Conservation (phyloP, 35 echinoderm and acorn worm genomes). For the Ptychodera flava region DNA sequence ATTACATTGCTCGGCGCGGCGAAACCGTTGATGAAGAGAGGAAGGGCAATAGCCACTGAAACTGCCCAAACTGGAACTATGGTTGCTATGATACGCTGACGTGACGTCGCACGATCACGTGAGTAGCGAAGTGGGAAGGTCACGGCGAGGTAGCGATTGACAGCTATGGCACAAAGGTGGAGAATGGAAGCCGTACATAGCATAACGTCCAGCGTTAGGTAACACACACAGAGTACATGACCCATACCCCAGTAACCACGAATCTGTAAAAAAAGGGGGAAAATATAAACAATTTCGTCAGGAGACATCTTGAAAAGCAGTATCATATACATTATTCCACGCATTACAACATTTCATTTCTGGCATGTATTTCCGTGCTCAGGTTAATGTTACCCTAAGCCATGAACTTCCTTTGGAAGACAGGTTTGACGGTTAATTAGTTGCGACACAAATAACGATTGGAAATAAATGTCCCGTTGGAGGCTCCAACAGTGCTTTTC, state of each 20-base stretch:
- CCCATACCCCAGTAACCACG: slow-evolving; percentile 81
- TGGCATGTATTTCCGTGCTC: too few relatives aligned
- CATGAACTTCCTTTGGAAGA: too few relatives aligned
- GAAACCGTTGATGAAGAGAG: slow-evolving; percentile 71
- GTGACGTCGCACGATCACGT: slow-evolving; percentile 76
- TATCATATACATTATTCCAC: too few relatives aligned
- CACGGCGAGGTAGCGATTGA: slow-evolving; percentile 93
- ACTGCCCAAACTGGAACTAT: slow-evolving; percentile 95
- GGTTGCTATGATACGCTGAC: slow-evolving; percentile 81
- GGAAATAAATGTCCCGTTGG: too few relatives aligned
- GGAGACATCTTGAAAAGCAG: too few relatives aligned
- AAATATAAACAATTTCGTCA: slow-evolving; percentile 2
- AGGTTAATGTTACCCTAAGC: too few relatives aligned
- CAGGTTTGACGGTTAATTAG: too few relatives aligned
- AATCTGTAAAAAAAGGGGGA: slow-evolving; percentile 41
- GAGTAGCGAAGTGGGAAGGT: slow-evolving; percentile 96
- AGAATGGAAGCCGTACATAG: slow-evolving; percentile 96
- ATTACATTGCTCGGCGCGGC: slow-evolving; percentile 70
- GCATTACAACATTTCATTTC: too few relatives aligned
- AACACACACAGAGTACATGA: slow-evolving; percentile 69
- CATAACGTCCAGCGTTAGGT: slow-evolving; percentile 84
- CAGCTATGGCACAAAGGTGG: slow-evolving; percentile 94
- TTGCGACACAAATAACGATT: too few relatives aligned
- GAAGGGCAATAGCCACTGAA: slow-evolving; percentile 59
- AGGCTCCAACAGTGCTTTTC: too few relatives aligned